Base-by-base conservation (phyloP, 1,140 invertebrate genomes). In the Sycophila sp. region DNA sequence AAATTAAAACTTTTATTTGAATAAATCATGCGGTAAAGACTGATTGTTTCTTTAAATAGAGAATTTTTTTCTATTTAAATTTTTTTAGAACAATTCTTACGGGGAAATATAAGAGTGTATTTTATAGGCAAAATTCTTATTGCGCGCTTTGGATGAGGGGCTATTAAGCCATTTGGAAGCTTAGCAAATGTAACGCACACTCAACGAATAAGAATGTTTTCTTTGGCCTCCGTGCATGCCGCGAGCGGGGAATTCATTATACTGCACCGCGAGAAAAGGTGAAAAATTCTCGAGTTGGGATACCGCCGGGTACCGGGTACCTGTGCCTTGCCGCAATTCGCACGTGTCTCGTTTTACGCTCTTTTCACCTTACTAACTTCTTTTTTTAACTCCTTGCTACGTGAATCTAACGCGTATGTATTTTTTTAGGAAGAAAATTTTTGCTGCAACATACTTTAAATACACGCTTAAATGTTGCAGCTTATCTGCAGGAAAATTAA, bases 341-440 rank as follows among this genome's bases (percentile, higher is more conserved):
- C 71, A 66, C 71, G 65, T 58, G 40, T 56, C 69, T 69, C 67
- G 22, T 17, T 40, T 72, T 73, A 72, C 62, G 36, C 22, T 22
- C 30, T 59, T 40, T 2, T 40, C n/a, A n/a, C n/a, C n/a, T n/a
- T n/a, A n/a, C n/a, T n/a, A n/a, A n/a, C n/a, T n/a, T n/a, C n/a
- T n/a, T n/a, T n/a, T n/a, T n/a, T n/a, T n/a, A n/a, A n/a, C n/a
- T n/a, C n/a, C n/a, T n/a, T n/a, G n/a, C n/a, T n/a, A n/a, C n/a
- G n/a, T n/a, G n/a, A n/a, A n/a, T n/a, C n/a, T n/a, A n/a, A n/a
- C n/a, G n/a, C n/a, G n/a, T n/a, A n/a, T n/a, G n/a, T n/a, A n/a
- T n/a, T n/a, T n/a, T n/a, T n/a, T n/a, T n/a, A n/a, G n/a, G n/a
- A n/a, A n/a, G n/a, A n/a, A n/a, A n/a, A n/a, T n/a, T n/a, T n/a